Evolutionary conservation across 2,113 vertebrate genomes (phyloP).

Genomic region (Oceanites oceanicus): DNA sequence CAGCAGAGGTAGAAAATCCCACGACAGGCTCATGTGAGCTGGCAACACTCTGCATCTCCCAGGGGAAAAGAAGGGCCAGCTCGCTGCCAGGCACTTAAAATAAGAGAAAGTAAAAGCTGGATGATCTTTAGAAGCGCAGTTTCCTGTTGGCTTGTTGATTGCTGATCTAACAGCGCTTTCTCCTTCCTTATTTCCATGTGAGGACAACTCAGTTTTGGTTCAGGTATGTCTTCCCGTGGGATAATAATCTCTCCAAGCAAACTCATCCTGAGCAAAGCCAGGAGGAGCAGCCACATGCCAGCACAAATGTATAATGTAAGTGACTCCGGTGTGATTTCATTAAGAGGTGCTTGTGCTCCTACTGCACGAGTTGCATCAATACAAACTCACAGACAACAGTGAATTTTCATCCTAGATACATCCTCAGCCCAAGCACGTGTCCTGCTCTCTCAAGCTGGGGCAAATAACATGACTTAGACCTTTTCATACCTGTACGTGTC

Average conservation of each 20-base stretch:
- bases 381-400: background rate
- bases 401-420: background rate
- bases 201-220: background rate
- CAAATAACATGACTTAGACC: background rate
- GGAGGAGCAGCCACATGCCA: background rate
- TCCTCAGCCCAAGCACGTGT: background rate
- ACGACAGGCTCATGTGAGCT: background rate
- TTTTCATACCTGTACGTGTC: rapidly evolving
- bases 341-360: background rate
- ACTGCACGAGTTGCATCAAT: background rate
- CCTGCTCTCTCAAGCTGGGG: background rate
- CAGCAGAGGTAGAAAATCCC: background rate
- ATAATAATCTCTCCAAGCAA: background rate
- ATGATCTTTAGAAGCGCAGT: background rate
- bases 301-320: rapidly evolving
- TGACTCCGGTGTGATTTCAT: rapidly evolving
- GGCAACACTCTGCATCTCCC: background rate
- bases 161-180: background rate
- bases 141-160: background rate
- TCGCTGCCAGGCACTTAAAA: background rate
- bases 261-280: background rate
- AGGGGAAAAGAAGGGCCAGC: background rate
- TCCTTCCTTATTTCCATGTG: background rate
- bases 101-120: background rate
- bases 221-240: background rate